Conservation (phyloP, 2,797 vertebrate genomes). For the Adelosebastes latens region DNA sequence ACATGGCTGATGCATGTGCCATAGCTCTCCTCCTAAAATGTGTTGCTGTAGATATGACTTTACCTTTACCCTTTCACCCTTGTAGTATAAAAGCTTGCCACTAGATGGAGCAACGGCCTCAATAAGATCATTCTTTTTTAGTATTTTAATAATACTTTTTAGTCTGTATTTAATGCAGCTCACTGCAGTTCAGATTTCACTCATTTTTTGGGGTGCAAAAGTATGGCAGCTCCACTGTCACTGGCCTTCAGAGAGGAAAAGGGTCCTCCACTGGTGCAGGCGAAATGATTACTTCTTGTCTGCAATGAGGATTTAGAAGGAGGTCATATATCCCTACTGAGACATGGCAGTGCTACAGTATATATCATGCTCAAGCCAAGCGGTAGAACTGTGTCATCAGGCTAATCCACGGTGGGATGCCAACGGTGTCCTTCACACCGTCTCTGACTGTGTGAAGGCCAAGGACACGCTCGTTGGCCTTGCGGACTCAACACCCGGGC, state of each 20-base stretch:
- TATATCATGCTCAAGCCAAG: constrained; percentile 52
- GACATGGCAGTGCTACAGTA: constrained; percentile 52
- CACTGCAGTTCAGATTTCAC: constrained; percentile 1
- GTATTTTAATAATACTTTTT: neutral
- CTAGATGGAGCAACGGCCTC: constrained; percentile 59
- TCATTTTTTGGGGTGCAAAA: neutral
- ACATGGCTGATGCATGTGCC: neutral
- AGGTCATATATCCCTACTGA: constrained; percentile 63
- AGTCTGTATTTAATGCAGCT: neutral
- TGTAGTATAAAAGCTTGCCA: constrained; percentile 31
- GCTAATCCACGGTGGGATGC: constrained; percentile 52
- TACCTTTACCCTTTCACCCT: neutral
- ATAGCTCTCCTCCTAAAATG: neutral
- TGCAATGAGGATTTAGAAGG: constrained; percentile 58
- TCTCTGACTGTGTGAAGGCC: constrained; percentile 30
- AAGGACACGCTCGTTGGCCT: constrained; percentile 29
- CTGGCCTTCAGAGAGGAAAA: neutral
- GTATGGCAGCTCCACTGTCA: neutral
- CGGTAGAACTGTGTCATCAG: constrained; percentile 60
- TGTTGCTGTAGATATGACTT: neutral
- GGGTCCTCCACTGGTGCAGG: constrained; percentile 1
- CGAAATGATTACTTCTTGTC: constrained; percentile 28
- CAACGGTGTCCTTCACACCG: constrained; percentile 42
- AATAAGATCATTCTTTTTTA: neutral
- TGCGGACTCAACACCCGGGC: neutral